A percentile compares a stretch with the other conserved stretches of the same genome.
Evolutionary conservation across 2,113 vertebrate species (phyloP).

Genomic region (Toxostoma redivivum): DNA sequence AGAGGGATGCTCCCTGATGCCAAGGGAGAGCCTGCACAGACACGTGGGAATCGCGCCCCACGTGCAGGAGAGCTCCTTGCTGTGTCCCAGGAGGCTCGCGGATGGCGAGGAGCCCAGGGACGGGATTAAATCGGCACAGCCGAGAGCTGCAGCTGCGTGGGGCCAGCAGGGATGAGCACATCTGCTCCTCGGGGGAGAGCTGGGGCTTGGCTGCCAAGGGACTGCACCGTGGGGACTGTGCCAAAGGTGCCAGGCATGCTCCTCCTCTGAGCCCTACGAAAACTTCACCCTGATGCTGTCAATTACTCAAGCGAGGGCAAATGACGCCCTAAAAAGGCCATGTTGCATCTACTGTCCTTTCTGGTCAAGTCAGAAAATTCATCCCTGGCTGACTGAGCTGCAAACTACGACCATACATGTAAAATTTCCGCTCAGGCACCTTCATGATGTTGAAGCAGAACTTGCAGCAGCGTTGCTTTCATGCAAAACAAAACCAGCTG

Average conservation of each 20-base stretch:
- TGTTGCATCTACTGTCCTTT: not conserved
- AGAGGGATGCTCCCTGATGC: not conserved
- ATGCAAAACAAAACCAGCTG: not conserved
- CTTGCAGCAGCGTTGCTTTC: not conserved
- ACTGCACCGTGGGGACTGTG: accelerated
- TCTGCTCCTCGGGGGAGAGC: not conserved
- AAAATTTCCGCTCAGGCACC: not conserved
- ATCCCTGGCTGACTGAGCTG: accelerated
- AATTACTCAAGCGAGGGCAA: not conserved
- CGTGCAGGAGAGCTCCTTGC: accelerated
- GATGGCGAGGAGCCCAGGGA: not conserved
- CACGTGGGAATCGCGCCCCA: not conserved
- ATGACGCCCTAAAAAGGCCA: accelerated
- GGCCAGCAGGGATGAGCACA: not conserved
- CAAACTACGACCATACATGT: not conserved
- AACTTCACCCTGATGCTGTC: not conserved
- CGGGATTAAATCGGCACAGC: not conserved
- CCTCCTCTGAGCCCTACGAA: not conserved
- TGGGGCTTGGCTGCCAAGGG: not conserved
- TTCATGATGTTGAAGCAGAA: not conserved
- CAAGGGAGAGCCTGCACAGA: accelerated
- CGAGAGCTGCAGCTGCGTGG: not conserved
- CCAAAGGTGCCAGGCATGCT: not conserved
- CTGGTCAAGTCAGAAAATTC: not conserved
- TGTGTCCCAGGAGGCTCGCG: accelerated